phyloP scores from a whole-genome alignment of 1,140 invertebrate genomes.

The Babylonia areolata region DNA sequence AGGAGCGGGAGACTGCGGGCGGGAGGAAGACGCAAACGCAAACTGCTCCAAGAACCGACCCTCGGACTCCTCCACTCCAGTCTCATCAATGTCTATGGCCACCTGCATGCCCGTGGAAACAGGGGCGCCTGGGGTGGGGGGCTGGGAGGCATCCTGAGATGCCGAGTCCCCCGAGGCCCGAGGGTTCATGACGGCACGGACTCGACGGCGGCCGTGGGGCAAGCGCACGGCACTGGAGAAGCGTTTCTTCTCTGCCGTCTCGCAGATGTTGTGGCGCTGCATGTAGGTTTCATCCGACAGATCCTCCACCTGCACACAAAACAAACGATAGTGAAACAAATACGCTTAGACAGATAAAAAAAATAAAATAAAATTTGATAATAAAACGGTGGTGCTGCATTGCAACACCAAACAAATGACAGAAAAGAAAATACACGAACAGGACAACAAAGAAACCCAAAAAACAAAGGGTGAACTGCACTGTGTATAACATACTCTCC shows the following conservation, averaged over 20 bases:
- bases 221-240: conserved; percentile 82
- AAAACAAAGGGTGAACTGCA: no score
- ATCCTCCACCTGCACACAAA: conserved; percentile 82
- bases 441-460: no score
- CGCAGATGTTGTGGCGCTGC: conserved; percentile 85
- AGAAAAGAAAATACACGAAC: no score
- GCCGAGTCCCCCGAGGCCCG: conserved; percentile 13
- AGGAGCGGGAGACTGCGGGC: no score
- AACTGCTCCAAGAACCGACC: neutral
- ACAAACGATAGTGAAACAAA: no score
- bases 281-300: conserved; percentile 84
- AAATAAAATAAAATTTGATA: no score
- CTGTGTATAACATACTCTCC: no score
- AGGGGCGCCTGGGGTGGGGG: conserved; percentile 1
- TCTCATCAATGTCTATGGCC: conserved; percentile 30
- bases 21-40: neutral
- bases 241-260: conserved; percentile 86
- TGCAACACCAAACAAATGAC: no score
- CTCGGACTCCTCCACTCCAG: neutral
- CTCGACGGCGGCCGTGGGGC: conserved; percentile 79
- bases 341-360: no score
- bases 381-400: no score
- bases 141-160: neutral
- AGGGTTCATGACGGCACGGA: neutral
- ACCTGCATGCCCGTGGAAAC: conserved; percentile 35